These are phyloP conservation scores for Lophotis ruficrista DNA, from an alignment of 2,113 vertebrate genomes.

Conservation along the genomic window DNA sequence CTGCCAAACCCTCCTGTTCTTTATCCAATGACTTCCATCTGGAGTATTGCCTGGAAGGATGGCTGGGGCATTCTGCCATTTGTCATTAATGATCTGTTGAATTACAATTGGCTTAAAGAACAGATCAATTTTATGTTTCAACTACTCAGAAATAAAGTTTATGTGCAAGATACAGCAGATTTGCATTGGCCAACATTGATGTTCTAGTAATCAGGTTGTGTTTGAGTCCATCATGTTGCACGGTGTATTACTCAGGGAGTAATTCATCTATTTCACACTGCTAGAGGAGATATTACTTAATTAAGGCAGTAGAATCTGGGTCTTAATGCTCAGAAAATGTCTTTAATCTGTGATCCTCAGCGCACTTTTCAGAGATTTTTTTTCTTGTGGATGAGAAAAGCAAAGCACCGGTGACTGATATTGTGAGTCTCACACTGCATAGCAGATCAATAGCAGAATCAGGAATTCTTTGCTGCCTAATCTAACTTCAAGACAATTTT, in stretches of 20 bases:
- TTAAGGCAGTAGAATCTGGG: background rate
- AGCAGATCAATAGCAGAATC: background rate
- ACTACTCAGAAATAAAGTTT: background rate
- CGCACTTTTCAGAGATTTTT: background rate
- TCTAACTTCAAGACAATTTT: background rate
- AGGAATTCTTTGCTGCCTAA: background rate
- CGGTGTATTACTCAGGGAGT: background rate
- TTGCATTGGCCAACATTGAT: background rate
- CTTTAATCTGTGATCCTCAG: background rate
- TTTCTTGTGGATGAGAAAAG: background rate
- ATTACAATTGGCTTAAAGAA: constrained; percentile 7
- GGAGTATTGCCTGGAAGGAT: constrained; percentile 46
- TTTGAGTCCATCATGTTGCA: background rate
- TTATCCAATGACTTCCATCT: constrained; percentile 52
- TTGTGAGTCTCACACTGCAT: background rate
- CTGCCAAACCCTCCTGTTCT: constrained; percentile 49
- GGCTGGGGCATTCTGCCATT: constrained; percentile 30
- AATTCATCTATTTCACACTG: background rate
- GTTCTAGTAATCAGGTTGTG: background rate
- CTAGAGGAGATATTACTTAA: background rate
- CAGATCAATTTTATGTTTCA: constrained; percentile 14
- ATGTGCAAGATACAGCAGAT: background rate
- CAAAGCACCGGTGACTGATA: background rate
- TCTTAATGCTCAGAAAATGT: background rate
- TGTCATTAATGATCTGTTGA: constrained; percentile 41